Evolutionary conservation across 2,888 invertebrate species (phyloP).

Genomic region (Anaspis maculata): DNA sequence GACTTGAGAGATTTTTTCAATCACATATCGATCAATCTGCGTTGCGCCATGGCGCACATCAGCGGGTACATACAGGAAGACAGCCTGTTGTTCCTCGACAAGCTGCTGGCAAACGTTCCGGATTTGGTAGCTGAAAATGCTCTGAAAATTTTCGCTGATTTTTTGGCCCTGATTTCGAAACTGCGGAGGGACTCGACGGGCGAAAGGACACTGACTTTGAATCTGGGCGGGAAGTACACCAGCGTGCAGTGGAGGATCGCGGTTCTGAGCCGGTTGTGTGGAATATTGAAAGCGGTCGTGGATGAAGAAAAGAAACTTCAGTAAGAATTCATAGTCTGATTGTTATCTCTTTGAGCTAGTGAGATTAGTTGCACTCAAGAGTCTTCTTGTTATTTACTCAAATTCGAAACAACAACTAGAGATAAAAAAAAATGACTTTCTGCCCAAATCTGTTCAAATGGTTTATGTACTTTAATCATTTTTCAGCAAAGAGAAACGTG

Average conservation of each 20-base stretch:
- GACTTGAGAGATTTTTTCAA: constrained; percentile 64
- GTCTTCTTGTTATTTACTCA: no score
- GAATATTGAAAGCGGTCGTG: constrained; percentile 46
- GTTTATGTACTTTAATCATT: no score
- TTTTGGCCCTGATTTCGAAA: constrained; percentile 79
- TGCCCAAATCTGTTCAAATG: no score
- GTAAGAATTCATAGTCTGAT: no score
- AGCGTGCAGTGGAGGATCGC: constrained; percentile 72
- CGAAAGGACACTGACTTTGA: constrained; percentile 60
- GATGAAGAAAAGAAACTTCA: no score
- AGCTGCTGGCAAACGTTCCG: constrained; percentile 61
- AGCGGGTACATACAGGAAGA: constrained; percentile 73
- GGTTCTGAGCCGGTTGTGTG: constrained; percentile 63
- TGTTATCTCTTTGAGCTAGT: no score
- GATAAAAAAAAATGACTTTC: no score
- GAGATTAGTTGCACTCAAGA: no score
- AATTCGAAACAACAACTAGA: no score
- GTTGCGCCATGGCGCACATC: constrained; percentile 88
- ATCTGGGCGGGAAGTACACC: constrained; percentile 63
- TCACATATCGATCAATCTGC: constrained; percentile 67
- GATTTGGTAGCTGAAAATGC: constrained; percentile 57
- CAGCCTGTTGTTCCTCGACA: constrained; percentile 69
- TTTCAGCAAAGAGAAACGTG: no score
- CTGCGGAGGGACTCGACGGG: constrained; percentile 54
- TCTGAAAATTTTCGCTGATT: constrained; percentile 66